These are phyloP conservation scores for Prolemur simus DNA, from an alignment of 2,113 vertebrate genomes.

Conservation along the genomic window DNA sequence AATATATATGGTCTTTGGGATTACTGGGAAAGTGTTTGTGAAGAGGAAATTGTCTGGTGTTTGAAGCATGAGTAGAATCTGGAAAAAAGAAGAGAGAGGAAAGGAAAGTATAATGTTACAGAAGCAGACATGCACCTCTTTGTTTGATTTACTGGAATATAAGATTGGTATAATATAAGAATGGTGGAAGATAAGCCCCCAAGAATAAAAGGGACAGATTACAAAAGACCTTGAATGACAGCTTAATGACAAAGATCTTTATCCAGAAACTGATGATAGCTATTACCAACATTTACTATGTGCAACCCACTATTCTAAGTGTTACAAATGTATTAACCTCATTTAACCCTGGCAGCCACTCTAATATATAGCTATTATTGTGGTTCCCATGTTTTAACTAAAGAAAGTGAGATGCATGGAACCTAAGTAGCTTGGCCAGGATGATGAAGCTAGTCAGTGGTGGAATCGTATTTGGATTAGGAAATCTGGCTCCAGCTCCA, in stretches of 20 bases:
- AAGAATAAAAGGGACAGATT: not conserved
- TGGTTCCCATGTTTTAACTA: not conserved
- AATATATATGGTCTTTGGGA: accelerated
- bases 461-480: not conserved
- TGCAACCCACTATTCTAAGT: not conserved
- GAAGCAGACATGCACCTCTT: not conserved
- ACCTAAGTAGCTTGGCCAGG: not conserved
- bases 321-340: not conserved
- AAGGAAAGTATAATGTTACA: not conserved
- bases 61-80: not conserved
- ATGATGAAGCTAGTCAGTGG: not conserved
- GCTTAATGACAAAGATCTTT: not conserved
- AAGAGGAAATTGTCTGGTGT: not conserved
- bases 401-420: not conserved
- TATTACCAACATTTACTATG: not conserved
- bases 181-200: not conserved
- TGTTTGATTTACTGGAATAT: not conserved
- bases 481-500: not conserved
- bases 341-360: not conserved
- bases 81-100: not conserved
- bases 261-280: not conserved
- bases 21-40: not conserved
- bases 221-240: not conserved
- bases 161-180: not conserved
- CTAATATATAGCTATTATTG: not conserved